These are phyloP conservation scores for Lonchura striata DNA, from an alignment of 2,113 vertebrate genomes.

Conservation along the genomic window DNA sequence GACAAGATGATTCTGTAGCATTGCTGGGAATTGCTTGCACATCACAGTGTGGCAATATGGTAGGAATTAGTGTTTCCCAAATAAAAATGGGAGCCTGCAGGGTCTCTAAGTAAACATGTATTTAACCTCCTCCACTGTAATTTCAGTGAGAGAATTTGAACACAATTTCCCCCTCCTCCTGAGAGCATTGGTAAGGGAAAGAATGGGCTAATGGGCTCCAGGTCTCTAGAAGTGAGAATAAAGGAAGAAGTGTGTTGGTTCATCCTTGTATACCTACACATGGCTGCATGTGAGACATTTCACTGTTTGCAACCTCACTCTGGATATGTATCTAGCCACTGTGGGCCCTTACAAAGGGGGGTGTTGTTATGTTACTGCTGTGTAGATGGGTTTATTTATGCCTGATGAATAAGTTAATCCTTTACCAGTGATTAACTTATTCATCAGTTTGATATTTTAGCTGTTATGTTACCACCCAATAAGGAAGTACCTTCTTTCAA, in stretches of 20 bases:
- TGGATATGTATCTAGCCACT: not conserved
- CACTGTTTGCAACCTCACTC: not conserved
- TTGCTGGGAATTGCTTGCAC: not conserved
- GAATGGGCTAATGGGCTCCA: not conserved
- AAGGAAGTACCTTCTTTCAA: not conserved
- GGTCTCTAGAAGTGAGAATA: not conserved
- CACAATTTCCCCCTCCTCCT: not conserved
- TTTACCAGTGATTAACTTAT: not conserved
- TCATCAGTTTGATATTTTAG: not conserved
- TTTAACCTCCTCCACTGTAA: not conserved
- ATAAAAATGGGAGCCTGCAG: not conserved
- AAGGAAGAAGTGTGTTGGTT: not conserved
- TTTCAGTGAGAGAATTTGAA: not conserved
- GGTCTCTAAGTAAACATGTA: not conserved
- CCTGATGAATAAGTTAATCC: not conserved
- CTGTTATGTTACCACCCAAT: not conserved
- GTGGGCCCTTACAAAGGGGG: not conserved
- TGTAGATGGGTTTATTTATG: not conserved
- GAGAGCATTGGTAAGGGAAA: not conserved
- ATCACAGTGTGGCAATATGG: accelerated
- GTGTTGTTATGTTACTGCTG: not conserved
- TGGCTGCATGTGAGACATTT: not conserved
- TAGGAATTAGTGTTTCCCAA: not conserved
- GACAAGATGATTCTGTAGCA: not conserved
- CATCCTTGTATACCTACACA: not conserved